Base-by-base conservation (phyloP, 1,140 invertebrate species). In the Leptoteleia sp. region DNA sequence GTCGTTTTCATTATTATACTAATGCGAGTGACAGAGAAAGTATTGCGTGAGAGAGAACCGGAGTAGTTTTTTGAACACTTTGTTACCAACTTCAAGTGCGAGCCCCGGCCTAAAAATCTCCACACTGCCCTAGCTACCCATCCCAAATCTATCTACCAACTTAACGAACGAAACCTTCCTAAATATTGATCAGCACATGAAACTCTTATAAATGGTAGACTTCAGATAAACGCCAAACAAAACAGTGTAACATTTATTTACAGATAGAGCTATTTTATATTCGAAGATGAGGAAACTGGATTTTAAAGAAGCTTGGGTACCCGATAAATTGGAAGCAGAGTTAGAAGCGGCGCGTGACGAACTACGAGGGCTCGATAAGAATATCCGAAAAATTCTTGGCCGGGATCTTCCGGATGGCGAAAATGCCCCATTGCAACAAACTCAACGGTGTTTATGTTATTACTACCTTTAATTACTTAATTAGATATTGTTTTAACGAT, bases 351-450 rank as follows among this genome's bases (percentile, higher is more conserved):
- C 89, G 12, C 83, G 88, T 1, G 88, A 90, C 76, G 86, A 84
- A 19, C 81, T 89, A 5, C 81, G 88, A 37, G 87, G 85, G 17
- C 82, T 89, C 4, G 89, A 90, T 52, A 83, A 81, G 7, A 88
- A 87, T 79, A 90, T 90, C 50, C 80, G 88, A n/a, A 90, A 90
- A 79, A 90, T 90, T 29, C 77, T 89, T 12, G 89, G 89, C 42
- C 87, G 88, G 25, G 89, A 90, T 82, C 81, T 89, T 15, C 87
- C 89, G 59, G 88, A 90, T 8, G 84, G 83, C 1, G 89, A 89
- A 81, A 89, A 87, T 73, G 85, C 83, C 11, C 76, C 85, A 4
- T 4, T 80, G 17, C 86, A 85, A 54, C 77, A 80, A 33, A 55
- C 81, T 5, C 65, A 15, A 15, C 61, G 29, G n/a, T 48, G 33